Evolutionary conservation across 2,113 vertebrate species (phyloP).

Genomic region (Lophius piscatorius): DNA sequence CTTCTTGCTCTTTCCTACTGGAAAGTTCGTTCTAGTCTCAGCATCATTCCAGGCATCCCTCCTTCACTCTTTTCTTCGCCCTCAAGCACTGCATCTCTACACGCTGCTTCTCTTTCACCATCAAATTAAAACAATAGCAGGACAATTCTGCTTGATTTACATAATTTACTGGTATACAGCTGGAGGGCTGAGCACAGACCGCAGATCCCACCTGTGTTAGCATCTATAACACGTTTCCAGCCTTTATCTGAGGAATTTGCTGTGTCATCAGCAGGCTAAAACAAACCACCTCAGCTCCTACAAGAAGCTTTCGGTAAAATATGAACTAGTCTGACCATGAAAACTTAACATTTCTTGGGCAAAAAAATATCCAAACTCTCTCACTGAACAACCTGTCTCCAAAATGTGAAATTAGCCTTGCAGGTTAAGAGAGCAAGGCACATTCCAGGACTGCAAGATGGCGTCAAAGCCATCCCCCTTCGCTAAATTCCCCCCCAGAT

Average conservation of each 20-base stretch:
- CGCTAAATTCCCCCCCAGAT: constrained; percentile 59
- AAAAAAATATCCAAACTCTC: neutral
- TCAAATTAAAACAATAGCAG: constrained; percentile 70
- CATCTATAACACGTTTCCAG: constrained; percentile 70
- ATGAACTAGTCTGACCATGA: constrained; percentile 38
- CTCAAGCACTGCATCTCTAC: constrained; percentile 54
- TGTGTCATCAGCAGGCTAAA: constrained; percentile 66
- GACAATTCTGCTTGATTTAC: constrained; percentile 70
- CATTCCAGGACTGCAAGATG: constrained; percentile 73
- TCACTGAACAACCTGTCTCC: constrained; percentile 2
- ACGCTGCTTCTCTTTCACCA: constrained; percentile 37
- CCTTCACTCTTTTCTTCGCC: constrained; percentile 45
- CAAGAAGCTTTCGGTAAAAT: constrained; percentile 36
- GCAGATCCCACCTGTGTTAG: constrained; percentile 71
- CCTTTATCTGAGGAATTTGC: constrained; percentile 68
- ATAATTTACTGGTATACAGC: constrained; percentile 69
- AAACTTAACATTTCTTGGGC: constrained; percentile 49
- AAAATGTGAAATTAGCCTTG: constrained; percentile 20
- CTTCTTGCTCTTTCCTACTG: constrained; percentile 37
- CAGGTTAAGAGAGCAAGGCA: constrained; percentile 44
- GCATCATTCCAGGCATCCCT: constrained; percentile 33
- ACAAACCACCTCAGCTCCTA: constrained; percentile 54
- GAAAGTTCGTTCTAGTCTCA: constrained; percentile 55
- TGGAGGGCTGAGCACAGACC: constrained; percentile 55
- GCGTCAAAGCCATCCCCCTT: constrained; percentile 62